A percentile compares a stretch with the other conserved stretches of the same genome.
phyloP scores from a whole-genome alignment of 2,797 vertebrate species.

The Poecilia picta region DNA sequence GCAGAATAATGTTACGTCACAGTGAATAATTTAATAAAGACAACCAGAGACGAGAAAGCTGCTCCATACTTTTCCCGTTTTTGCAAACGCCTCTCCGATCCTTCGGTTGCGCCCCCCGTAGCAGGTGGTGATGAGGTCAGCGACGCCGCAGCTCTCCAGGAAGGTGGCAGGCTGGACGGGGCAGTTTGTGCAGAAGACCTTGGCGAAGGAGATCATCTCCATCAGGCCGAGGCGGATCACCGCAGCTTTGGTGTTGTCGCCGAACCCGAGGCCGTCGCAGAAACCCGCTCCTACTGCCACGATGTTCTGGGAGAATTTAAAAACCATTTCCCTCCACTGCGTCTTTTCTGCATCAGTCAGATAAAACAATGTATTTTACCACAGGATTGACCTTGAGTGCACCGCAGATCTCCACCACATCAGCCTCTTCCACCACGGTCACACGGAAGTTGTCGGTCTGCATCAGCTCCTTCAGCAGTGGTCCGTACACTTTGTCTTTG shows the following conservation, averaged over 20 bases:
- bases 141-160: slow-evolving; percentile 95
- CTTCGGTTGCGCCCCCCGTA: slow-evolving; percentile 96
- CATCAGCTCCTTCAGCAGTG: slow-evolving; percentile 91
- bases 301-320: slow-evolving; percentile 82
- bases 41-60: neutral
- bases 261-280: slow-evolving; percentile 94
- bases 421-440: slow-evolving; percentile 91
- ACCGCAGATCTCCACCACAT: slow-evolving; percentile 97
- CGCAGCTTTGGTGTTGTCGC: slow-evolving; percentile 96
- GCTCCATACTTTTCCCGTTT: slow-evolving; percentile 84
- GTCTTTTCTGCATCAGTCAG: neutral
- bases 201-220: slow-evolving; percentile 96
- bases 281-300: slow-evolving; percentile 97
- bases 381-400: slow-evolving; percentile 90
- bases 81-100: slow-evolving; percentile 92
- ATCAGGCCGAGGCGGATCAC: slow-evolving; percentile 96
- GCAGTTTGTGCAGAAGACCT: slow-evolving; percentile 88
- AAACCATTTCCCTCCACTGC: neutral
- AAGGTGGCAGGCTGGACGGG: slow-evolving; percentile 87
- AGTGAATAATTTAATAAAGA: neutral
- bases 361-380: neutral
- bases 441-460: slow-evolving; percentile 94
- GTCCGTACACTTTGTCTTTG: slow-evolving; percentile 82
- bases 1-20: slow-evolving; percentile 18
- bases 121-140: slow-evolving; percentile 98